phyloP scores from a whole-genome alignment of 2,797 vertebrate species.

The Typhlichthys subterraneus region DNA sequence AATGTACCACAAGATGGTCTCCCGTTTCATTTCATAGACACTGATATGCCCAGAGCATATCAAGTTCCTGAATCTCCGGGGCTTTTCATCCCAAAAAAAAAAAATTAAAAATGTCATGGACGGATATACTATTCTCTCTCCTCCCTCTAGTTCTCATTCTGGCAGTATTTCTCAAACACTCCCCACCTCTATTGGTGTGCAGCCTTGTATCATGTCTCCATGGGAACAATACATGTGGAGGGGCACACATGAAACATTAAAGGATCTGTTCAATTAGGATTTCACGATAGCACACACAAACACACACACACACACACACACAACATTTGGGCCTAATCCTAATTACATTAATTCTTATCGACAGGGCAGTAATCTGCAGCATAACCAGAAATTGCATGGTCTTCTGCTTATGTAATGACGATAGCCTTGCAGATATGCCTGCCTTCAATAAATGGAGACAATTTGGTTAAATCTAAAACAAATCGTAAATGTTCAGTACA shows the following conservation, averaged over 20 bases:
- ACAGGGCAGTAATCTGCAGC: constrained; percentile 47
- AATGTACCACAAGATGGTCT: constrained; percentile 48
- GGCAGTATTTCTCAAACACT: not conserved
- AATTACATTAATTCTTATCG: constrained; percentile 46
- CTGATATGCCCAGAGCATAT: constrained; percentile 63
- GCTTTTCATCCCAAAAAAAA: constrained; percentile 58
- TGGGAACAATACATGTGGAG: constrained; percentile 22
- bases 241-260: not conserved
- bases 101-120: constrained; percentile 33
- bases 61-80: constrained; percentile 54
- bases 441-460: constrained; percentile 21
- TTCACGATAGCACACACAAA: not conserved
- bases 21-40: constrained; percentile 60
- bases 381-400: constrained; percentile 49
- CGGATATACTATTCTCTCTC: constrained; percentile 31
- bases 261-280: not conserved
- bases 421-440: constrained; percentile 33
- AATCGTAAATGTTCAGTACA: too few relatives aligned
- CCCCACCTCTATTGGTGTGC: too few relatives aligned
- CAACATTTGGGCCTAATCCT: constrained; percentile 49
- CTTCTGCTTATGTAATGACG: constrained; percentile 56
- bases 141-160: constrained; percentile 30
- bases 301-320: not conserved
- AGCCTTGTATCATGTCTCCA: constrained; percentile 14
- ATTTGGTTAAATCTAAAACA: constrained; percentile 9